A percentile compares a stretch with the other conserved stretches of the same genome.
These are phyloP conservation scores for Channa maculata DNA, from an alignment of 2,113 vertebrate species.

Conservation along the genomic window DNA sequence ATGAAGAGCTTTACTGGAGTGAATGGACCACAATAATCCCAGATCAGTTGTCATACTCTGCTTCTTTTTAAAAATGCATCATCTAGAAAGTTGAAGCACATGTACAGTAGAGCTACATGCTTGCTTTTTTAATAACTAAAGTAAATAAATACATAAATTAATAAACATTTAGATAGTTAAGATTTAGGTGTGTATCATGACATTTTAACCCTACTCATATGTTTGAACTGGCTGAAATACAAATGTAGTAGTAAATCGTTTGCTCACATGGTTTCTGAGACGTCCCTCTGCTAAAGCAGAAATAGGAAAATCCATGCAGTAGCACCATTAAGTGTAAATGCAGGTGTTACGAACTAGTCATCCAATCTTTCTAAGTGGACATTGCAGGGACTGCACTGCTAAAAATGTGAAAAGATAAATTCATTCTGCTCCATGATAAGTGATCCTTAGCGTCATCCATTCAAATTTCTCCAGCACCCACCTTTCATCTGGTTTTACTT, in stretches of 20 bases:
- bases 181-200: no score
- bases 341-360: slow-evolving; percentile 47
- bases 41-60: no score
- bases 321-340: slow-evolving; percentile 27
- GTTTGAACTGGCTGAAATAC: not conserved
- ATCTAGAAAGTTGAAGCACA: no score
- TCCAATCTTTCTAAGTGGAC: slow-evolving; percentile 57
- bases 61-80: no score
- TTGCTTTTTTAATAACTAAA: no score
- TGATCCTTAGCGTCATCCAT: slow-evolving; percentile 26
- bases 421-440: slow-evolving; percentile 3
- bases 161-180: no score
- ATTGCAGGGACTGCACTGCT: slow-evolving; percentile 3
- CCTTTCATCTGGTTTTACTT: slow-evolving; percentile 68
- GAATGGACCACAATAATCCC: no score
- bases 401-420: slow-evolving; percentile 25
- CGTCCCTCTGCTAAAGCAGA: not conserved
- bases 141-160: no score
- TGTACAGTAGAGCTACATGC: no score
- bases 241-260: slow-evolving; percentile 8
- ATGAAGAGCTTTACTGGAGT: no score
- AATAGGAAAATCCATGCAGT: slow-evolving; percentile 29
- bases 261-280: not conserved
- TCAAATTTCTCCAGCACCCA: slow-evolving; percentile 33
- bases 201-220: no score